phyloP scores from a whole-genome alignment of 2,113 vertebrate genomes.

The Microtus oregoni region DNA sequence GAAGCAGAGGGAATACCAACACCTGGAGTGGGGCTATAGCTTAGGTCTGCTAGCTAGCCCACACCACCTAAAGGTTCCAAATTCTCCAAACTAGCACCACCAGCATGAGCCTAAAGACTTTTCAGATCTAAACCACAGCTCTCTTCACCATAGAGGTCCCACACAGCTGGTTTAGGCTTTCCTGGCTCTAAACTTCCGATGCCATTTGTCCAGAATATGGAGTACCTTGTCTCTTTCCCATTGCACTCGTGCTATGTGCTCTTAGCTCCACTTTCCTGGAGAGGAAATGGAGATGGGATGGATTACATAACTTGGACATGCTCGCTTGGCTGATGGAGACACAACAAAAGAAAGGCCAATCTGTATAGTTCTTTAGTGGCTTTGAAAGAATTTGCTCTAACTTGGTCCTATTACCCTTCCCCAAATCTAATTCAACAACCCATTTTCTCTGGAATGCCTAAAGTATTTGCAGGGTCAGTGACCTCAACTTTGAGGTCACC shows the following conservation, averaged over 20 bases:
- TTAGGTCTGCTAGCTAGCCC: background rate
- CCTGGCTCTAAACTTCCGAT: background rate
- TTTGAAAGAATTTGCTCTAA: conserved; percentile 29
- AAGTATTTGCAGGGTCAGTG: background rate
- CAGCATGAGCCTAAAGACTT: background rate
- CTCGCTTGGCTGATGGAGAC: conserved; percentile 10
- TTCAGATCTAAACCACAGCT: background rate
- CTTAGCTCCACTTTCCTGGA: conserved; percentile 51
- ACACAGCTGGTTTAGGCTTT: conserved; percentile 26
- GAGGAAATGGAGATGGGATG: conserved; percentile 38
- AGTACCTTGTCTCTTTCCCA: background rate
- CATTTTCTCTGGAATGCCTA: background rate
- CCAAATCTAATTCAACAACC: background rate
- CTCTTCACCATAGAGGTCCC: background rate
- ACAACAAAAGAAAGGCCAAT: background rate
- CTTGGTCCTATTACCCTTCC: background rate
- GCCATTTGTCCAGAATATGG: background rate
- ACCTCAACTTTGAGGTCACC: background rate
- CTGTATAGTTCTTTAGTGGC: background rate
- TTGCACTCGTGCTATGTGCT: conserved; percentile 20
- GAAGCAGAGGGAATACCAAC: background rate
- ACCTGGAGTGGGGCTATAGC: background rate
- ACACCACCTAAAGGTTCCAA: background rate
- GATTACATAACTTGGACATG: conserved; percentile 36
- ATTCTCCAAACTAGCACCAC: background rate